Conservation (phyloP, 2,113 vertebrate species). For the Myrmophylax atrothorax region DNA sequence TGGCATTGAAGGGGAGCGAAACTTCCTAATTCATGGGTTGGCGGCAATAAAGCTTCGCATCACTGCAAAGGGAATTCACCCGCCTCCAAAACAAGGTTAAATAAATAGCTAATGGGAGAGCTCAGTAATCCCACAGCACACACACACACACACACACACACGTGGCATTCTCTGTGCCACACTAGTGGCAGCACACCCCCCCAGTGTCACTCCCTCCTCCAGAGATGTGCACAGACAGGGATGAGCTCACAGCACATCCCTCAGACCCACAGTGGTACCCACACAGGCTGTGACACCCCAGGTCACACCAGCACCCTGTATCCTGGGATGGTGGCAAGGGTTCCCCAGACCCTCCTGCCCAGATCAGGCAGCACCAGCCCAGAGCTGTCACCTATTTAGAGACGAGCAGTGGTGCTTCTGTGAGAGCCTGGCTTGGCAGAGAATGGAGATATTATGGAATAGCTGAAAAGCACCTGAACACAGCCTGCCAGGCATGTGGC, state of each 20-base stretch:
- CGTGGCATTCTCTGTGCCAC: not conserved
- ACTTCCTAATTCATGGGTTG: slow-evolving; percentile 39
- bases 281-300: rapidly evolving
- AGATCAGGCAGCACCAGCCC: not conserved
- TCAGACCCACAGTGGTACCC: no score
- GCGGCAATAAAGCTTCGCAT: not conserved
- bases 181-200: rapidly evolving
- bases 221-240: not conserved
- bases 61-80: slow-evolving; percentile 36
- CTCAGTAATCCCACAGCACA: not conserved
- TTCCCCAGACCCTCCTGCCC: not conserved
- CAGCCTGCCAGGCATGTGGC: rapidly evolving
- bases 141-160: not conserved
- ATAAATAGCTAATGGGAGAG: slow-evolving; percentile 46
- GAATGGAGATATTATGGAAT: not conserved
- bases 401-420: not conserved
- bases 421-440: not conserved
- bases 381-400: rapidly evolving
- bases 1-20: not conserved
- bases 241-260: no score
- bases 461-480: not conserved
- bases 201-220: not conserved
- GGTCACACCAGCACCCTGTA: not conserved
- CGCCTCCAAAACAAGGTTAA: slow-evolving; percentile 55
- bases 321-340: not conserved